These are phyloP conservation scores for Brachionus asplanchnoidis DNA, from an alignment of 1,140 invertebrate species.

Conservation along the genomic window DNA sequence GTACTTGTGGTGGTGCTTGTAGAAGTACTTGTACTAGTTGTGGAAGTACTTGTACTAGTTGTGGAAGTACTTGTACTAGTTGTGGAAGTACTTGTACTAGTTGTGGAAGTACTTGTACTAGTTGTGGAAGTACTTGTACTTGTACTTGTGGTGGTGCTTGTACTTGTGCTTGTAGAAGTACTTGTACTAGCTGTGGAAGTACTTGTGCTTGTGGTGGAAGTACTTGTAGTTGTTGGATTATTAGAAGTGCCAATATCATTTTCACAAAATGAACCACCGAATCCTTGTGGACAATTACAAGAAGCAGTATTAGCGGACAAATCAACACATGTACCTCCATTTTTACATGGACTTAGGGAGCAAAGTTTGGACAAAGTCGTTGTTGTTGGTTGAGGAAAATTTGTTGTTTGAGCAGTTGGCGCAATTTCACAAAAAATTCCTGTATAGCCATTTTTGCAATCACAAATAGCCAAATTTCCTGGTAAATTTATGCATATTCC, in stretches of 20 bases:
- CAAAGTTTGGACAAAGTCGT: background rate
- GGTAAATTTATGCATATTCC: background rate
- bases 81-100: background rate
- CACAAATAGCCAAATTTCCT: background rate
- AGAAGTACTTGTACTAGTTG: background rate
- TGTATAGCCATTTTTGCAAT: background rate
- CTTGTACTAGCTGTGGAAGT: background rate
- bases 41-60: background rate
- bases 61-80: background rate
- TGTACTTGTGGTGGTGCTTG: background rate
- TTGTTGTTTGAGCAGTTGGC: background rate
- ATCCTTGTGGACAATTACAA: slow-evolving; percentile 1
- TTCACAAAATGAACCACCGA: background rate
- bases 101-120: background rate
- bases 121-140: background rate
- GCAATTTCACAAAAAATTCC: background rate
- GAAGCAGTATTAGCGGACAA: background rate
- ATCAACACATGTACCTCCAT: slow-evolving; percentile 4
- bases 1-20: background rate
- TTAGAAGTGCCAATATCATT: background rate
- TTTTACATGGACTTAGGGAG: background rate
- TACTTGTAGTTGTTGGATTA: background rate
- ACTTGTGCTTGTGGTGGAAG: background rate
- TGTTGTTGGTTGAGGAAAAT: background rate
- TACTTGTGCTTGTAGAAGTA: background rate